These are phyloP conservation scores for Clivina fossor DNA, from an alignment of 2,888 invertebrate species.

Conservation along the genomic window DNA sequence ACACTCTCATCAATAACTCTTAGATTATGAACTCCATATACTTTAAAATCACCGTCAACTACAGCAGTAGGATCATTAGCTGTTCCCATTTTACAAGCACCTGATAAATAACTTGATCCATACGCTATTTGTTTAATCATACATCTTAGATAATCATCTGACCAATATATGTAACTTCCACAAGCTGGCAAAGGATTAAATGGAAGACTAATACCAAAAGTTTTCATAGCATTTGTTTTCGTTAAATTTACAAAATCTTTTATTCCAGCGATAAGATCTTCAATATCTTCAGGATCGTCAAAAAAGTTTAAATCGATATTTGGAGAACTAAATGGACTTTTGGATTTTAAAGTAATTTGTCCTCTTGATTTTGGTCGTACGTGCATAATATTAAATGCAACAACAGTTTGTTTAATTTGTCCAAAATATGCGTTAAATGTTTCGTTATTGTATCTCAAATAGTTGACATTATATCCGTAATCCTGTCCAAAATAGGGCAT, in stretches of 20 bases:
- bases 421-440: no score
- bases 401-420: no score
- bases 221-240: slow-evolving; percentile 59
- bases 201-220: slow-evolving; percentile 58
- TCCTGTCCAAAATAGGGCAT: no score
- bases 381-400: slow-evolving; percentile 20
- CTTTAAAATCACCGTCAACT: slow-evolving; percentile 57
- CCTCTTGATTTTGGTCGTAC: slow-evolving; percentile 64
- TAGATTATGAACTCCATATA: slow-evolving; percentile 45
- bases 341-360: slow-evolving; percentile 62
- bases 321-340: no score
- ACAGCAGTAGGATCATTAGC: slow-evolving; percentile 61
- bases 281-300: slow-evolving; percentile 61
- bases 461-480: no score
- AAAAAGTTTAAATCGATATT: slow-evolving; percentile 76
- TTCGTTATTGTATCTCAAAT: no score
- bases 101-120: slow-evolving; percentile 66
- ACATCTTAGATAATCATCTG: slow-evolving; percentile 68
- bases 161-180: slow-evolving; percentile 54
- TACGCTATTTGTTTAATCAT: slow-evolving; percentile 62
- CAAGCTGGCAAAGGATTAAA: slow-evolving; percentile 64
- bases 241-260: slow-evolving; percentile 60
- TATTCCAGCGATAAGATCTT: slow-evolving; percentile 62
- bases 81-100: slow-evolving; percentile 69
- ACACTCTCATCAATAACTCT: slow-evolving; percentile 50